Base-by-base conservation (phyloP, 2,888 invertebrate species). In the Lycophotia porphyrea region DNA sequence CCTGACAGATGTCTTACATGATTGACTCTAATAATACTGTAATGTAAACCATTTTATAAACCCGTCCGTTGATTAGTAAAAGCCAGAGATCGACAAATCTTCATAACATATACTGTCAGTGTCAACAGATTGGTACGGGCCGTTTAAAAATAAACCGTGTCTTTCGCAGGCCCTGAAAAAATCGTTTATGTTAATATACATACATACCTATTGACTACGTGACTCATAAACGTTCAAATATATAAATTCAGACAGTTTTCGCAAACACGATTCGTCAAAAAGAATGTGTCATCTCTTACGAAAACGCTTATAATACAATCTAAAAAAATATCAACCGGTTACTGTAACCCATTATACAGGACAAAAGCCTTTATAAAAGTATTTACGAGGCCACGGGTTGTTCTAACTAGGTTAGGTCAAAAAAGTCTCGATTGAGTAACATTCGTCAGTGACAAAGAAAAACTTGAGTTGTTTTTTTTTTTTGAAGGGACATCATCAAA, bases 191-290 rank as follows among this genome's bases (percentile, higher is more conserved):
- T 73, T 67, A 74, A 76, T 78, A 74, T 21, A 44, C n/a, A 36
- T n/a, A 76, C 75, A 74, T 21, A 44, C n/a, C 63, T n/a, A 63
- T 39, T 76, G 39, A 68, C 44, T 21, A 42, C 24, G 67, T 82
- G 83, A 80, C 66, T 79, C 84, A 85, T 49, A 13, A 15, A 64
- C 34, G 42, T 71, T 34, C 52, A 67, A 77, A 84, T 77, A 71
- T 61, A 74, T 55, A 58, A 71, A 71, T 34, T 27, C 31, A 39
- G 84, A 74, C 75, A 75, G 60, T 58, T 71, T 71, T 55, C 31
- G 27, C 42, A 52, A 71, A 71, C 15, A 36, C 27, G 52, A 4
- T 63, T 68, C 24, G 18, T 78, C 8, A 49, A 44, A 58, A 55
- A 8, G 5, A 60, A 78, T 83, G 73, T 83, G 69, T 78, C 83